Evolutionary conservation across 2,113 vertebrate species (phyloP), one percentile per base, ranked within the genome.

Genomic region (Todiramphus saurophagus): DNA sequence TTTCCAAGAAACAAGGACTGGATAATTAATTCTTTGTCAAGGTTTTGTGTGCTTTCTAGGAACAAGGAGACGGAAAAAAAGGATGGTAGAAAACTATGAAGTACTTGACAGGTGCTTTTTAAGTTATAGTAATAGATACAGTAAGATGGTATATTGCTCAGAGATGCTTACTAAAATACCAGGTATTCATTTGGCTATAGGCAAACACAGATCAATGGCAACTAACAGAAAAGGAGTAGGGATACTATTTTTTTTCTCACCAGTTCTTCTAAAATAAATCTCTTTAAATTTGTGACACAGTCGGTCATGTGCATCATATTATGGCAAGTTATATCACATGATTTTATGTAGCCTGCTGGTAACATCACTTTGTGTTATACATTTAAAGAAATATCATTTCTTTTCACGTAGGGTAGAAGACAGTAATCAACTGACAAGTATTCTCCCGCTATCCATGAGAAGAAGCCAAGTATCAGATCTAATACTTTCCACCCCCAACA

Each of bases 331-430:
- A 74, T 79, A 97, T 97, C 90, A 86, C 81, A 96, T 91, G 92
- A 85, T 90, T 93, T 89, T 93, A 69, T 94, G 90, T 87, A 89
- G 82, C 82, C 93, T 97, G 69, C 79, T 96, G 92, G 88, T 93
- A 96, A 95, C 51, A 67, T 96, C 90, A 94, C 80, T 96, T 89
- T 95, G 70, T 75, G 87, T 94, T 95, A 86, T 70, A 74, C 46
- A 92, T 97, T 97, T 97, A 97, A 97, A 96, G 76, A 96, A 95
- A 86, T 93, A 90, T 46, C 66, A 73, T 58, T 94, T 80, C 44
- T 96, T 97, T 97, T 91, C 92, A 96, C 23, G 0, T 96, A 83
- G 78, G 11, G 66, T 87, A 51, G 84, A 94, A 95, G 82, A 94
- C 87, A 79, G 83, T 88, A 94, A 97, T 95, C 91, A 95, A 63